Conservation (phyloP, 2,888 invertebrate genomes). For the Strigamia transsilvanica region DNA sequence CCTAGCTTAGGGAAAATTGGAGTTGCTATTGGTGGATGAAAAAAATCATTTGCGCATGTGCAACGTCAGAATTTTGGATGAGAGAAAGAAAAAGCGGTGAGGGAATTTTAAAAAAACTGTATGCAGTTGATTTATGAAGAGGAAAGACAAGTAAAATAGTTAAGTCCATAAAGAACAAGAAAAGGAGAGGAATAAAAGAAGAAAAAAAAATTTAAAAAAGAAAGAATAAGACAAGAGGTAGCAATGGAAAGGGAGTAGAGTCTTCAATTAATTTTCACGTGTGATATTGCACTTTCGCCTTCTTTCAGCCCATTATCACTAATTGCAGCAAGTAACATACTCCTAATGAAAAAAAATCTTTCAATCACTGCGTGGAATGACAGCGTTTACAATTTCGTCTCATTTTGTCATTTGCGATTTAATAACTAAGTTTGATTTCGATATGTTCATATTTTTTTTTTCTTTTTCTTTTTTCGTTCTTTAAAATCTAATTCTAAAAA, state of each 20-base stretch:
- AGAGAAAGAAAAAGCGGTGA: conserved; percentile 30
- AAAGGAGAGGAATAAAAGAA: neutral
- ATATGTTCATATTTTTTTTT: neutral
- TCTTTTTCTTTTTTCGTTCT: neutral
- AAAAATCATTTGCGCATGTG: conserved; percentile 38
- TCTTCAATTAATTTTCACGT: conserved; percentile 32
- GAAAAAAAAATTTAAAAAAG: neutral
- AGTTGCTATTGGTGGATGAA: conserved; percentile 26
- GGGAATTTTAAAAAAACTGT: conserved; percentile 21
- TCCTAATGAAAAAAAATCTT: conserved; percentile 23
- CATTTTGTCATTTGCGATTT: neutral
- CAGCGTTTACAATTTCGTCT: too few relatives aligned
- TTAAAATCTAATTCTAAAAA: neutral
- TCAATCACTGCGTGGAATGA: neutral
- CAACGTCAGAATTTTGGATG: conserved; percentile 10
- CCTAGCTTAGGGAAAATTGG: conserved; percentile 19
- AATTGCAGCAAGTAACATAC: conserved; percentile 35
- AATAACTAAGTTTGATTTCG: too few relatives aligned
- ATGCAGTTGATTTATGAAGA: conserved; percentile 25
- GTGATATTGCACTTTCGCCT: conserved; percentile 29
- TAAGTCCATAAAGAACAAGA: conserved; percentile 29
- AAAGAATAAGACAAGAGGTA: conserved; percentile 19
- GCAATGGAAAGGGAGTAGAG: conserved; percentile 5
- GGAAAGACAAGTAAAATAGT: conserved; percentile 36
- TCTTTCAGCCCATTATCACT: conserved; percentile 39